Percentiles rank a stretch among this genome's conserved stretches.
These are phyloP conservation scores for Apamea crenata DNA, from an alignment of 2,888 invertebrate genomes.

Conservation along the genomic window DNA sequence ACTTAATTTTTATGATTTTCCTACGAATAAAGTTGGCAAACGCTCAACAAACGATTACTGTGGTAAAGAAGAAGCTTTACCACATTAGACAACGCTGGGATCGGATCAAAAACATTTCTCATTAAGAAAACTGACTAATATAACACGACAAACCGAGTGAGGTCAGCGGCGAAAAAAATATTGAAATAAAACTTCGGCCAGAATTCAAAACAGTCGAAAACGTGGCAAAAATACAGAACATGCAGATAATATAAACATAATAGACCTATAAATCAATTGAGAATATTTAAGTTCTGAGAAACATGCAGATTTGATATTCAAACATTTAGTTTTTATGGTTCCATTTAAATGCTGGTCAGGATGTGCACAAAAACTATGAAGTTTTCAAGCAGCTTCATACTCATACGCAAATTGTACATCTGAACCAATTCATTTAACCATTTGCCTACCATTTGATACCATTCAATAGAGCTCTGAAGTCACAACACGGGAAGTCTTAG, in stretches of 20 bases:
- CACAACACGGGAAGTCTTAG: slow-evolving; percentile 5
- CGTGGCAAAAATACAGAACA: slow-evolving; percentile 49
- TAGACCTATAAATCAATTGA: slow-evolving; percentile 53
- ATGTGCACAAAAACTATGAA: slow-evolving; percentile 1
- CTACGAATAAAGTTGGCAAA: slow-evolving; percentile 58
- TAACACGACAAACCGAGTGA: slow-evolving; percentile 45
- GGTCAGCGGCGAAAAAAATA: slow-evolving; percentile 39
- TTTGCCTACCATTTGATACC: neutral
- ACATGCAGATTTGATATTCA: slow-evolving; percentile 42
- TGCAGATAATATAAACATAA: slow-evolving; percentile 46
- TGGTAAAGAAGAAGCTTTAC: slow-evolving; percentile 43
- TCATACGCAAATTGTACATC: slow-evolving; percentile 1
- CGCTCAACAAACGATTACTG: slow-evolving; percentile 57
- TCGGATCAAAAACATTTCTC: slow-evolving; percentile 48
- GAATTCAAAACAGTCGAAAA: slow-evolving; percentile 41
- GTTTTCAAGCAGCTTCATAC: neutral
- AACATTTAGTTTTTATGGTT: slow-evolving; percentile 32
- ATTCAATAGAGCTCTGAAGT: slow-evolving; percentile 32
- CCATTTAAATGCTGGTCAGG: slow-evolving; percentile 42
- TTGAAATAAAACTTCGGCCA: slow-evolving; percentile 25
- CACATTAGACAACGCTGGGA: slow-evolving; percentile 47
- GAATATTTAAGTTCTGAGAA: slow-evolving; percentile 52
- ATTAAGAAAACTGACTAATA: slow-evolving; percentile 54
- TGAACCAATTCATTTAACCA: slow-evolving; percentile 9
- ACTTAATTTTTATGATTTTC: slow-evolving; percentile 38